These are phyloP conservation scores for Cephus spinipes DNA, from an alignment of 2,888 invertebrate genomes.

Conservation along the genomic window DNA sequence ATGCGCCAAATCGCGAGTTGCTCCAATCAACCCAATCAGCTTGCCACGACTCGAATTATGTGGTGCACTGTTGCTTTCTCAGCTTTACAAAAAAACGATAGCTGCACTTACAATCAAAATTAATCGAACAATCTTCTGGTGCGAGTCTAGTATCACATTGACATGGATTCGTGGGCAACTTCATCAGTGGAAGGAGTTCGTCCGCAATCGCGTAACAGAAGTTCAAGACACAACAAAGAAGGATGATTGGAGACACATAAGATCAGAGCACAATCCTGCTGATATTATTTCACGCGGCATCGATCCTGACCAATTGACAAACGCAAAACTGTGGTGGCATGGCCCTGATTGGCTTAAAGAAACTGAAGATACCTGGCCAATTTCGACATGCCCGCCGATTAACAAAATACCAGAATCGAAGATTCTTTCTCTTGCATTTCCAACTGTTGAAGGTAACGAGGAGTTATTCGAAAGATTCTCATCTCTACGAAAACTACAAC, in stretches of 20 bases:
- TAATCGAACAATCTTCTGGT: too few relatives aligned
- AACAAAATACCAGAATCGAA: background rate
- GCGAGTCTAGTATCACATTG: too few relatives aligned
- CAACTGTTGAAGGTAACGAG: background rate
- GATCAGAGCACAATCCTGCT: too few relatives aligned
- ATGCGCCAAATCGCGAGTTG: conserved; percentile 15
- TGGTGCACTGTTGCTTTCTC: conserved; percentile 5
- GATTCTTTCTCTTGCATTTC: background rate
- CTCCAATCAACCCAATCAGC: conserved; percentile 6
- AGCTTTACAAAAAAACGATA: too few relatives aligned
- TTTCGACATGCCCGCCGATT: background rate
- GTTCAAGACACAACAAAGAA: too few relatives aligned
- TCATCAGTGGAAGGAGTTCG: too few relatives aligned
- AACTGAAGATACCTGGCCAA: conserved; percentile 13
- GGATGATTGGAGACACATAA: too few relatives aligned
- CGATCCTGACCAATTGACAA: background rate
- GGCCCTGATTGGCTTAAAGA: conserved; percentile 33
- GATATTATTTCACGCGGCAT: background rate
- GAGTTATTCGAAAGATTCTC: conserved; percentile 5
- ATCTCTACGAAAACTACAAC: background rate
- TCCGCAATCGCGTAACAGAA: too few relatives aligned
- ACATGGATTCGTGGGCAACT: too few relatives aligned
- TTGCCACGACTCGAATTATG: conserved; percentile 10
- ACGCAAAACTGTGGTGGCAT: conserved; percentile 26
- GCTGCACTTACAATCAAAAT: too few relatives aligned